Conservation (phyloP, 1,140 invertebrate species). For the Anagrus nilaparvatae region DNA sequence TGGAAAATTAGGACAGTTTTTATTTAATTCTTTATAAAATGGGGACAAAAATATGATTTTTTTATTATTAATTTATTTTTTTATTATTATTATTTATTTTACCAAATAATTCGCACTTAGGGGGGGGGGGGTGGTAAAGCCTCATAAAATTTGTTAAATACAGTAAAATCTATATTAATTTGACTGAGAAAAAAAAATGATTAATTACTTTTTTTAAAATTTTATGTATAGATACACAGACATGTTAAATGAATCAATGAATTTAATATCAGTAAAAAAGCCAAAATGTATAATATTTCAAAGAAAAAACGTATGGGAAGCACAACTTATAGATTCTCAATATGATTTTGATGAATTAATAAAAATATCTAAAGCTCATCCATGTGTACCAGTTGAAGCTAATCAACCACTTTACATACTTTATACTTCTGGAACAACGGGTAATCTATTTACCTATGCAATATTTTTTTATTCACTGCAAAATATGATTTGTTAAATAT, state of each 20-base stretch:
- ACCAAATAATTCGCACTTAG: no score
- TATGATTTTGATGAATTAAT: constrained; percentile 69
- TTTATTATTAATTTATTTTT: no score
- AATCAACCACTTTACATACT: constrained; percentile 86
- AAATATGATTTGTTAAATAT: no score
- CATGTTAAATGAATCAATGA: constrained; percentile 77
- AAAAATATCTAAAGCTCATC: constrained; percentile 50
- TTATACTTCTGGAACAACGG: constrained; percentile 88
- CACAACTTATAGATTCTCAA: constrained; percentile 53
- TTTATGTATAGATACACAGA: constrained; percentile 69
- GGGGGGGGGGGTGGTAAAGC: no score
- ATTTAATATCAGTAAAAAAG: constrained; percentile 57
- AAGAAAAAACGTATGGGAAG: constrained; percentile 54
- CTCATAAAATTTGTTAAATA: no score
- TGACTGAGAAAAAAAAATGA: neutral
- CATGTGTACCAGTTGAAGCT: constrained; percentile 76
- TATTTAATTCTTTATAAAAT: no score
- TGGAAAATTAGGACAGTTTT: no score
- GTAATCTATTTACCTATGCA: constrained; percentile 27
- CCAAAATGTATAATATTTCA: constrained; percentile 73
- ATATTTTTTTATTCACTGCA: neutral
- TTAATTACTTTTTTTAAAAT: constrained; percentile 10
- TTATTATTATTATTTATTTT: no score
- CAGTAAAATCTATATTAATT: no score
- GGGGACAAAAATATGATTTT: no score